Percentiles rank a stretch among this genome's conserved stretches.
Conservation (phyloP, 2,113 vertebrate species). For the Gallinago jamesoni region DNA sequence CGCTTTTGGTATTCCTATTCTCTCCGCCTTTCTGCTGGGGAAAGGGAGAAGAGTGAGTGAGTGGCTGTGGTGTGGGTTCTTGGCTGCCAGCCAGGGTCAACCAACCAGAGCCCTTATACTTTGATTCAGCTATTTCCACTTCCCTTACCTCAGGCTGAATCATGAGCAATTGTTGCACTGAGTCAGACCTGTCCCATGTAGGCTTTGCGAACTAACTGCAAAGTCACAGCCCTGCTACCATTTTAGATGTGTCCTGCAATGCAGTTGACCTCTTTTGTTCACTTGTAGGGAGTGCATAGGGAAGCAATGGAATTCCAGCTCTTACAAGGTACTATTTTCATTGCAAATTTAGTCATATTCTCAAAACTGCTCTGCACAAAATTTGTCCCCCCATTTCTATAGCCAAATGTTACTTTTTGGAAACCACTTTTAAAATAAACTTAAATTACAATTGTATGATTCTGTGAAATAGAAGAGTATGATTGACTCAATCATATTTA, state of each 20-base stretch:
- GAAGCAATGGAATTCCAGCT: not conserved
- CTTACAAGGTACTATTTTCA: not conserved
- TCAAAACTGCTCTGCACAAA: not conserved
- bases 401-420: not conserved
- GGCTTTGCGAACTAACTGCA: not conserved
- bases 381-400: not conserved
- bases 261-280: not conserved
- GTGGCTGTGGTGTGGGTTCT: not conserved
- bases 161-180: not conserved
- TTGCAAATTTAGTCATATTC: not conserved
- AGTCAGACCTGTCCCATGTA: not conserved
- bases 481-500: not conserved
- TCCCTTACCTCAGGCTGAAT: not conserved
- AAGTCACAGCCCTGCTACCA: not conserved
- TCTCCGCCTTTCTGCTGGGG: not conserved
- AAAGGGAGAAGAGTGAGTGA: not conserved
- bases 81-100: not conserved
- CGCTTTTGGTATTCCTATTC: not conserved
- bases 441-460: not conserved
- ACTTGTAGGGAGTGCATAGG: not conserved
- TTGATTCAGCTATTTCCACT: not conserved
- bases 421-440: not conserved
- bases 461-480: not conserved
- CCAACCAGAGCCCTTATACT: not conserved
- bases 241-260: not conserved